A percentile compares a stretch with the other conserved stretches of the same genome.
These are phyloP conservation scores for Pseudorhombus dupliciocellatus DNA, from an alignment of 2,113 vertebrate species.

Conservation along the genomic window DNA sequence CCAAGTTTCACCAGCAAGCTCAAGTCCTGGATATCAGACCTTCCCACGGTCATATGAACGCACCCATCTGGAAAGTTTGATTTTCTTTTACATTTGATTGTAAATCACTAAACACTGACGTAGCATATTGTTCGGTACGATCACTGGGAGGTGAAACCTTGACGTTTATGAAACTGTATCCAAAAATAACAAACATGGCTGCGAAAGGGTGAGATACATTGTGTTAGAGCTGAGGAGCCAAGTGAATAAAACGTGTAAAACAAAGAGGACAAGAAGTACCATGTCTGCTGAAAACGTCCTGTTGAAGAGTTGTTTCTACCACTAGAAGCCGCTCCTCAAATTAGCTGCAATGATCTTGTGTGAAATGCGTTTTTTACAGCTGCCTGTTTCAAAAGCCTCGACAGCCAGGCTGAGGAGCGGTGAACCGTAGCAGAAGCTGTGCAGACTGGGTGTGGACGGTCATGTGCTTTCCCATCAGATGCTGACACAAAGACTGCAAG, in stretches of 20 bases:
- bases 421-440: background rate
- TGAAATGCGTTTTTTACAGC: background rate
- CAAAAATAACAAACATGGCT: background rate
- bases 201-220: background rate
- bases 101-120: background rate
- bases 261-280: conserved; percentile 5
- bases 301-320: conserved; percentile 36
- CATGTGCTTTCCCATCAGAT: background rate
- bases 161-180: background rate
- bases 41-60: background rate
- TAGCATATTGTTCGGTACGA: background rate
- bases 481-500: background rate
- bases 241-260: background rate
- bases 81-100: background rate
- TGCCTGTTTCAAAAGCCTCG: background rate
- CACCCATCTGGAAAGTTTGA: no score
- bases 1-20: no score
- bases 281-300: conserved; percentile 30
- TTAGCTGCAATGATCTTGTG: background rate
- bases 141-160: no score
- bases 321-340: background rate
- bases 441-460: background rate
- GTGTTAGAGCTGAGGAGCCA: background rate
- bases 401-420: background rate
- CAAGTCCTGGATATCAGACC: no score